Base-by-base conservation (phyloP, 1,140 invertebrate genomes). In the Druon quercuslanigerum region DNA sequence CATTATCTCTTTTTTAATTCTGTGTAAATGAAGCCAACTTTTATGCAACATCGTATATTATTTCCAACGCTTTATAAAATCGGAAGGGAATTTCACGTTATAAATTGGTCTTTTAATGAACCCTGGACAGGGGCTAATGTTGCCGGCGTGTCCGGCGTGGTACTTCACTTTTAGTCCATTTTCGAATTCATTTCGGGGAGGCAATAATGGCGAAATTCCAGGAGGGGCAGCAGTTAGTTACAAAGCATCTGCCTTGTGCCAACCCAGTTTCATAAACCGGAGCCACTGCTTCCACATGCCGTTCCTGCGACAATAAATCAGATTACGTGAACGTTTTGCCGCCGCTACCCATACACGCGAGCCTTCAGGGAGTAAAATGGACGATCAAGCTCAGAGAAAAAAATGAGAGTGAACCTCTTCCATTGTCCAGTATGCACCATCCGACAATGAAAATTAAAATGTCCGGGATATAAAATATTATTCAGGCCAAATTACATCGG, bases 261-360 rank as follows among this genome's bases (percentile, higher is more conserved):
- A 82, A 75, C 75, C 71, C 73, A 79, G 82, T 83, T 83, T 83
- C 80, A 83, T 83, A 83, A 83, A 83, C 78, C 72, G 79, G 72
- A 74, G 79, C 77, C 82, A 72, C 77, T 78, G 83, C 82, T 57
- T 79, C 75, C 75, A 81, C 71, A 77, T 79, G 51, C 73, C 56
- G 73, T 51, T 71, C 51, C 51, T 72, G 79, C 73, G 75, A 80
- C 81, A 71, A 85, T 85, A 85, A 85, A 85, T 85, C 84, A 85
- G 83, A 85, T 85, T 85, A 84, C 83, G 79, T 73, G 79, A 77
- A 82, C 82, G 78, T 81, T 84, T 82, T 84, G 78, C 76, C 71
- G 75, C 50, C 73, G 70, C 75, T 79, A 77, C 71, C 73, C 75
- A 74, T 82, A 79, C 78, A 80, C 81, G 81, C 73, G 76, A 73